These are phyloP conservation scores for Tenodera sinensis DNA, from an alignment of 2,888 invertebrate genomes.

Conservation along the genomic window DNA sequence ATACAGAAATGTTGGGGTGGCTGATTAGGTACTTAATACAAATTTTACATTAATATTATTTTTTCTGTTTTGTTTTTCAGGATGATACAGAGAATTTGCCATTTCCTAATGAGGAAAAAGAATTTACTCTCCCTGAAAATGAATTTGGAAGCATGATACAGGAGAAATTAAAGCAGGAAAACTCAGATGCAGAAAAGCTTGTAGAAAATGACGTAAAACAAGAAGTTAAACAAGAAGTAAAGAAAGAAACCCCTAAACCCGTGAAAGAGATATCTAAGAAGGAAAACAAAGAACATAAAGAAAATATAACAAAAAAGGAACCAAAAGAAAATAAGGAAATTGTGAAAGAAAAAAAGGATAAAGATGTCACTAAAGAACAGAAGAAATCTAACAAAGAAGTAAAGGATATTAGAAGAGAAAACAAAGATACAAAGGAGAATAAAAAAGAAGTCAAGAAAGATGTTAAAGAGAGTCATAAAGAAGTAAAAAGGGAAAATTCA, in stretches of 20 bases:
- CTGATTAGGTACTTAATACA: not conserved
- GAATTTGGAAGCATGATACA: slow-evolving; percentile 55
- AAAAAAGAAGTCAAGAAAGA: slow-evolving; percentile 16
- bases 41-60: not conserved
- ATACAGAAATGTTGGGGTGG: no score
- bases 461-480: slow-evolving; percentile 15
- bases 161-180: slow-evolving; percentile 43
- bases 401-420: slow-evolving; percentile 17
- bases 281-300: slow-evolving; percentile 17
- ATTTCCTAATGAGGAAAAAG: slow-evolving; percentile 57
- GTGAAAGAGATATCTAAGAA: slow-evolving; percentile 17
- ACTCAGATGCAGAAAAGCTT: not conserved
- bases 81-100: slow-evolving; percentile 62
- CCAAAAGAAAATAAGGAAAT: slow-evolving; percentile 21
- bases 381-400: slow-evolving; percentile 19
- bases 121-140: slow-evolving; percentile 55
- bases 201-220: slow-evolving; percentile 15
- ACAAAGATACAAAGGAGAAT: slow-evolving; percentile 14
- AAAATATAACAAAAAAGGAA: slow-evolving; percentile 18
- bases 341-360: slow-evolving; percentile 27
- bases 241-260: slow-evolving; percentile 8
- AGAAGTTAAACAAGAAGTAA: not conserved
- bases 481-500: slow-evolving; percentile 19
- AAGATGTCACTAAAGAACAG: slow-evolving; percentile 21
- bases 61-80: slow-evolving; percentile 38